These are phyloP conservation scores for Drosophila lowei DNA, from an alignment of 1,140 invertebrate genomes.

Conservation along the genomic window DNA sequence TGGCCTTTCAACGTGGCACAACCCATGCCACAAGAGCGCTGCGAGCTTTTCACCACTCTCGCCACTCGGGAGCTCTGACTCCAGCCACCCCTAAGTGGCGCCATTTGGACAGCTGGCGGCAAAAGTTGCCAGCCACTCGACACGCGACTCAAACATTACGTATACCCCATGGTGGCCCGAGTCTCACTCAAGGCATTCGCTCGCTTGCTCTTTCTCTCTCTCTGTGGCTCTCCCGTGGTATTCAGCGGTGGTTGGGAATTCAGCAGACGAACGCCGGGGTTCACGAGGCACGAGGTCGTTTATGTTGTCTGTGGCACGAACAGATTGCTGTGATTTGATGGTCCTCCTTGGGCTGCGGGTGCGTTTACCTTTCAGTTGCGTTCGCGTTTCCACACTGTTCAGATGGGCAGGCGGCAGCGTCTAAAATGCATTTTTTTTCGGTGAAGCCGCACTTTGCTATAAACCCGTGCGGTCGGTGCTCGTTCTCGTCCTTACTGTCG, in stretches of 20 bases:
- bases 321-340: conserved; percentile 73
- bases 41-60: conserved; percentile 38
- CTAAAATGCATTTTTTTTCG: conserved; percentile 30
- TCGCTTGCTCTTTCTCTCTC: conserved; percentile 9
- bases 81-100: conserved; percentile 48
- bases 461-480: conserved; percentile 36
- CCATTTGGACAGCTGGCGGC: conserved; percentile 52
- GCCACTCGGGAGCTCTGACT: not conserved
- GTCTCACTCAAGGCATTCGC: conserved; percentile 3
- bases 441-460: not conserved
- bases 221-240: conserved; percentile 11
- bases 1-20: conserved; percentile 7
- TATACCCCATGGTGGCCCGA: conserved; percentile 26
- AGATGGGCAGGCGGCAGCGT: conserved; percentile 66
- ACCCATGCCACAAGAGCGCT: not conserved
- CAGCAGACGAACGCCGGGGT: conserved; percentile 11
- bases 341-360: conserved; percentile 61
- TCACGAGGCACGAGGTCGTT: conserved; percentile 35
- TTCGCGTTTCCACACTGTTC: conserved; percentile 78
- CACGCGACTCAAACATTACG: conserved; percentile 5
- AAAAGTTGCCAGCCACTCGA: conserved; percentile 26
- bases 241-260: conserved; percentile 29
- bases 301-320: conserved; percentile 68
- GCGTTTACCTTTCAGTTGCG: conserved; percentile 83
- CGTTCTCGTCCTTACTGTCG: conserved; percentile 21